Percentiles rank a stretch among this genome's conserved stretches.
These are phyloP conservation scores for Labeo rohita DNA, from an alignment of 2,113 vertebrate genomes.

Conservation along the genomic window DNA sequence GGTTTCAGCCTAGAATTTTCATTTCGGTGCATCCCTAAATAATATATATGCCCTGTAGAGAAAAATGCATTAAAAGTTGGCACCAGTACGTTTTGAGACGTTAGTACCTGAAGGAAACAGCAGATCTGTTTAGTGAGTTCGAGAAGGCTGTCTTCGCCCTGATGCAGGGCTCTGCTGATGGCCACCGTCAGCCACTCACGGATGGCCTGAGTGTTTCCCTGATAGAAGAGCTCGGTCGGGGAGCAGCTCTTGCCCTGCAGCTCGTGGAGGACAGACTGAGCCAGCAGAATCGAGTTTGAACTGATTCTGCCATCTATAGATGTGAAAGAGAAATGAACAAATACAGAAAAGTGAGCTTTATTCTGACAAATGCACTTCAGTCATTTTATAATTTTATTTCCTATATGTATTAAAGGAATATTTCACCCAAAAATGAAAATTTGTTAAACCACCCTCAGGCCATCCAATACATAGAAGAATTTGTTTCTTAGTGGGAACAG, in stretches of 20 bases:
- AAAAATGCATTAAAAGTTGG: too few relatives aligned
- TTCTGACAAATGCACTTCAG: not conserved
- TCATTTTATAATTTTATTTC: not conserved
- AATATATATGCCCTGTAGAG: too few relatives aligned
- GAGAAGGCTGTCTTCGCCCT: conserved; percentile 92
- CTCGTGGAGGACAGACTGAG: conserved; percentile 93
- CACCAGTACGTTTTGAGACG: too few relatives aligned
- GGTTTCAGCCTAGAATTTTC: too few relatives aligned
- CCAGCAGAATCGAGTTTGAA: conserved; percentile 90
- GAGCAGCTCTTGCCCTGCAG: conserved; percentile 91
- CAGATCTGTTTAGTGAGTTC: conserved; percentile 97
- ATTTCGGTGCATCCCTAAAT: too few relatives aligned
- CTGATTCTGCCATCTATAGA: conserved; percentile 91
- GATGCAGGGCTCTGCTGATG: conserved; percentile 92
- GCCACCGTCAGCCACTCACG: conserved; percentile 94
- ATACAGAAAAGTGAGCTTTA: not conserved
- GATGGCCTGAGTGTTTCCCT: conserved; percentile 88
- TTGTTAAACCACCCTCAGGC: not conserved
- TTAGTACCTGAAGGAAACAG: conserved; percentile 89
- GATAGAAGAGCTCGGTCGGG: conserved; percentile 95
- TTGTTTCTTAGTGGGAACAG: not conserved
- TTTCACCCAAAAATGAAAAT: not conserved
- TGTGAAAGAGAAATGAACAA: conserved; percentile 8
- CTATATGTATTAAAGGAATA: not conserved
- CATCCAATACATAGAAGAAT: not conserved